Evolutionary conservation across 2,888 invertebrate genomes (phyloP), one percentile per base, ranked within the genome.

Genomic region (Prenolepis imparis): DNA sequence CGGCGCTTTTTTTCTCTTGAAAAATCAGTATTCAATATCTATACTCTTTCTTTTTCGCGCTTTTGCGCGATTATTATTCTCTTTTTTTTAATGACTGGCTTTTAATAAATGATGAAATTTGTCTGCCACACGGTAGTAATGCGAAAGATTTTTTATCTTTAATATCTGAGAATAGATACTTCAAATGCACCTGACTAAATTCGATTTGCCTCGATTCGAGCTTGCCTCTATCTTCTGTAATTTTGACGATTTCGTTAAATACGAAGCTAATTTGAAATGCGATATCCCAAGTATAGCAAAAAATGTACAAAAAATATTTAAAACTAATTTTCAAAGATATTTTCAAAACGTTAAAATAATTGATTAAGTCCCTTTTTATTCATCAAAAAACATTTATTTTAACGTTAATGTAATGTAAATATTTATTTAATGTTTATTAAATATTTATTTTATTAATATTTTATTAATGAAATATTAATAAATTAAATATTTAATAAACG

Each of bases 11-110:
- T 85, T 61, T 73, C 64, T 84, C 82, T 84, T 83, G 90, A 89
- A 89, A 92, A 89, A 92, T 87, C 81, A 80, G 73, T 84, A 84
- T 87, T 87, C 88, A 88, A 90, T 86, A 41, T 59, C 39, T 64
- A 24, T 21, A 55, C 0, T 9, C 36, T 64, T 36, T 12, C 15
- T 36, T 6, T 21, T 28, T 63, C 63, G 28, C 59, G 11, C 21
- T 15, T 36, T 66, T n/a, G 55, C 32, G n/a, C 57, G 68, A 12
- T 44, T 59, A 84, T 21, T 24, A 24, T 15, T 84, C 84, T 84
- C 84, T 84, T 86, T 89, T 85, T 84, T 85, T 84, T 59, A 74
- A 84, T 85, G 66, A 91, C 89, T 91, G 91, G 91, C 90, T 91
- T 80, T 83, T 84, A 66, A 84, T 75, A 77, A 82, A 72, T 72